Conservation (phyloP, 2,888 invertebrate species). For the Torymus aiolomorphi region DNA sequence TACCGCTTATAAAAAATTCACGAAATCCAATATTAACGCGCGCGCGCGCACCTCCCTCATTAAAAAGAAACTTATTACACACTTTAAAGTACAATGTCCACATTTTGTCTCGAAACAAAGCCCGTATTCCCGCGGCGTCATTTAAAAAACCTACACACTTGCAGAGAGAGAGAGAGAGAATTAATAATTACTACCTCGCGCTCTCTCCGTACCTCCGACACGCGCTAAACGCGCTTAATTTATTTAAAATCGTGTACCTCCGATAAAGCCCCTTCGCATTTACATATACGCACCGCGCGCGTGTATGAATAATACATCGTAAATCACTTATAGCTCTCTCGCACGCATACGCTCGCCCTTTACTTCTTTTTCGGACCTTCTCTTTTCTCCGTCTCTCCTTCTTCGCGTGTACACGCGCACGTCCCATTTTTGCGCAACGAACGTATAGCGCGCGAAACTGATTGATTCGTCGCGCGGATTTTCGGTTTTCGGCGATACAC, state of each 20-base stretch:
- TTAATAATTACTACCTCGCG: background rate
- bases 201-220: background rate
- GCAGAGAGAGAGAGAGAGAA: too few species aligned
- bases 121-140: too few species aligned
- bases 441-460: conserved; percentile 15
- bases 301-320: conserved; percentile 32
- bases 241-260: too few species aligned
- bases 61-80: too few species aligned
- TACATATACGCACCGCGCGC: background rate
- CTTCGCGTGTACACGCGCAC: conserved; percentile 2
- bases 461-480: conserved; percentile 42
- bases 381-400: background rate
- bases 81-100: too few species aligned
- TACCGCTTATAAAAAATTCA: too few species aligned
- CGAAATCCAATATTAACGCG: too few species aligned
- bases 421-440: conserved; percentile 30
- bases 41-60: too few species aligned
- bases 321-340: conserved; percentile 28
- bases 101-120: too few species aligned
- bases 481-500: conserved; percentile 7
- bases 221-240: too few species aligned
- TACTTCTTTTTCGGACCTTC: conserved; percentile 1
- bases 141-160: too few species aligned
- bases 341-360: background rate
- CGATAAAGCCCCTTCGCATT: background rate